Percentiles rank a stretch among this genome's conserved stretches.
These are phyloP conservation scores for Lordiphosa collinella DNA, from an alignment of 1,140 invertebrate species.

Conservation along the genomic window DNA sequence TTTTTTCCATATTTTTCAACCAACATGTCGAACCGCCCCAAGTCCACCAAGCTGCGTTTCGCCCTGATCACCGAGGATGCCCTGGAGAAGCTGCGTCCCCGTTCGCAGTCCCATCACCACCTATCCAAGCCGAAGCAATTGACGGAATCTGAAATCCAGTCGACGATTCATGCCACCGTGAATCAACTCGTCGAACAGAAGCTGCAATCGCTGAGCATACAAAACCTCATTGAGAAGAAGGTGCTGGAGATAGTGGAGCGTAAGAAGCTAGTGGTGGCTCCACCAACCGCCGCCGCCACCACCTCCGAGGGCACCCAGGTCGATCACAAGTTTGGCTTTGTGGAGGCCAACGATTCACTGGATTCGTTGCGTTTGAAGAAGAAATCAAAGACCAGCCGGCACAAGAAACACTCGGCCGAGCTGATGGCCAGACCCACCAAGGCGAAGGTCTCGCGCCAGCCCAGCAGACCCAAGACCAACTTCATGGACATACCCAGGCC, in stretches of 20 bases:
- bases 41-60: constrained; percentile 34
- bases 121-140: not conserved
- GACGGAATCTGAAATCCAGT: constrained; percentile 17
- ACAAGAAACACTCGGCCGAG: too few relatives aligned
- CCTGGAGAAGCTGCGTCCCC: constrained; percentile 22
- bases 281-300: not conserved
- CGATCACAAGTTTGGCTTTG: too few relatives aligned
- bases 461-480: too few relatives aligned
- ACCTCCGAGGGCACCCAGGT: too few relatives aligned
- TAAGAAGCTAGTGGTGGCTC: not conserved
- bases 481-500: too few relatives aligned
- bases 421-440: too few relatives aligned
- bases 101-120: not conserved
- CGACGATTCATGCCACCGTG: constrained; percentile 18
- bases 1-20: too few relatives aligned
- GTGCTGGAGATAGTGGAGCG: not conserved
- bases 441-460: too few relatives aligned
- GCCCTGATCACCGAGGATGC: constrained; percentile 43
- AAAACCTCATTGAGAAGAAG: constrained; percentile 29
- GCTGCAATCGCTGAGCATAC: constrained; percentile 15
- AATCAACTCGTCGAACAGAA: constrained; percentile 22
- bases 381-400: too few relatives aligned
- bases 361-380: too few relatives aligned
- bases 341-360: too few relatives aligned
- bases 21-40: not conserved